These are phyloP conservation scores for Oryzias curvinotus DNA, from an alignment of 2,113 vertebrate species.

Conservation along the genomic window DNA sequence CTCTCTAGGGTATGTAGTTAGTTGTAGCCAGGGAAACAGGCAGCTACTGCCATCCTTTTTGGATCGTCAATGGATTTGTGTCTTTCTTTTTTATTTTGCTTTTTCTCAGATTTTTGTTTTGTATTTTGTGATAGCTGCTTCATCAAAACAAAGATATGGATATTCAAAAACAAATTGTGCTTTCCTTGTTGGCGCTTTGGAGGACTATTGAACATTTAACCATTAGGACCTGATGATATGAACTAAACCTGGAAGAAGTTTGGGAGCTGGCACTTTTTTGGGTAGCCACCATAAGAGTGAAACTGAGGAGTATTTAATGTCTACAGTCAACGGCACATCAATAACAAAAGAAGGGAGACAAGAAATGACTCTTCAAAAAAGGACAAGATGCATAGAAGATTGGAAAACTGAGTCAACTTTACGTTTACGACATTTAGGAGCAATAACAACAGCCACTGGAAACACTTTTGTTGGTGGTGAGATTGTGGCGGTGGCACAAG, in stretches of 20 bases:
- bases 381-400: slow-evolving; percentile 16
- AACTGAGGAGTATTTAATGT: slow-evolving; percentile 9
- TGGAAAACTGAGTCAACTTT: slow-evolving; percentile 26
- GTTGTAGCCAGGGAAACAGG: slow-evolving; percentile 80
- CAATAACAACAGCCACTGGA: slow-evolving; percentile 59
- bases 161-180: slow-evolving; percentile 23
- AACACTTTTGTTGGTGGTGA: slow-evolving; percentile 62
- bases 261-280: slow-evolving; percentile 16
- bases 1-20: slow-evolving; percentile 84
- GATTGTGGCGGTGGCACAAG: slow-evolving; percentile 55
- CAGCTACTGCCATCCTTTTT: slow-evolving; percentile 36
- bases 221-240: slow-evolving; percentile 28
- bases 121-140: slow-evolving; percentile 65
- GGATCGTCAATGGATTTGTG: slow-evolving; percentile 11
- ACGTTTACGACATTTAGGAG: slow-evolving; percentile 19
- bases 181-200: slow-evolving; percentile 17
- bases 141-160: slow-evolving; percentile 28
- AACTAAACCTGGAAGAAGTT: slow-evolving; percentile 15
- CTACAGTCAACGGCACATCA: slow-evolving; percentile 13
- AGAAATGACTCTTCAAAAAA: slow-evolving; percentile 41
- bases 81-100: not conserved
- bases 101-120: slow-evolving; percentile 2
- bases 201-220: slow-evolving; percentile 47
- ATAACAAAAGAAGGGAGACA: slow-evolving; percentile 34
- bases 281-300: slow-evolving; percentile 9